phyloP scores from a whole-genome alignment of 2,797 vertebrate species.

The Eupleurogrammus muticus region DNA sequence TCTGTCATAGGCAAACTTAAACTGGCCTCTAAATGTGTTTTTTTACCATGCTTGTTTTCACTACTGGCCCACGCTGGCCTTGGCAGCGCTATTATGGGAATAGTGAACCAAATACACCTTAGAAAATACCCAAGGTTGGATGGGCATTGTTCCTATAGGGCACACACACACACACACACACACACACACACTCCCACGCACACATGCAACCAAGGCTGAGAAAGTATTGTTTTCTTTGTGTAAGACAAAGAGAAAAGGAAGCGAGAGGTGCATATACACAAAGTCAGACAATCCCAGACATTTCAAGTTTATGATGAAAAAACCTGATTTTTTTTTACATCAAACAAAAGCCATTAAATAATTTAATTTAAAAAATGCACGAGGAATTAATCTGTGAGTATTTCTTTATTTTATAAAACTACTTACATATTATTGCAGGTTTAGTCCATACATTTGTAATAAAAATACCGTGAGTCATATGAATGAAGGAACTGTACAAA shows the following conservation, averaged over 20 bases:
- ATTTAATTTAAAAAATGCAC: background rate
- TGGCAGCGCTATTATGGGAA: slow-evolving; percentile 46
- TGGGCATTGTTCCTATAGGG: slow-evolving; percentile 65
- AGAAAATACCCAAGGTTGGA: slow-evolving; percentile 69
- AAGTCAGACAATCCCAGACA: slow-evolving; percentile 24
- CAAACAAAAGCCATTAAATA: background rate
- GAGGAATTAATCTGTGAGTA: slow-evolving; percentile 47
- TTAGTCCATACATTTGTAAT: slow-evolving; percentile 66
- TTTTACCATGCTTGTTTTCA: slow-evolving; percentile 28
- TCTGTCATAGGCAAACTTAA: background rate
- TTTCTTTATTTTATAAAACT: slow-evolving; percentile 86
- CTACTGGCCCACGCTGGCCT: slow-evolving; percentile 34
- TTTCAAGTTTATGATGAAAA: slow-evolving; percentile 3
- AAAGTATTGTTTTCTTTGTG: slow-evolving; percentile 64
- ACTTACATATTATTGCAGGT: slow-evolving; percentile 71
- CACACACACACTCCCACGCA: no score
- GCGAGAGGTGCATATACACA: slow-evolving; percentile 35
- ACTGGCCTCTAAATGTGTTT: slow-evolving; percentile 3
- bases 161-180: slow-evolving; percentile 29
- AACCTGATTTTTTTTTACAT: background rate
- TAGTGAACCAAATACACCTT: slow-evolving; percentile 42
- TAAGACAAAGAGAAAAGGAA: slow-evolving; percentile 54
- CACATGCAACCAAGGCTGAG: slow-evolving; percentile 59
- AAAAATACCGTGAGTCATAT: slow-evolving; percentile 72
- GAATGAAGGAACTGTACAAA: slow-evolving; percentile 80